Conservation (phyloP, 2,113 vertebrate species). For the Buteo buteo region DNA sequence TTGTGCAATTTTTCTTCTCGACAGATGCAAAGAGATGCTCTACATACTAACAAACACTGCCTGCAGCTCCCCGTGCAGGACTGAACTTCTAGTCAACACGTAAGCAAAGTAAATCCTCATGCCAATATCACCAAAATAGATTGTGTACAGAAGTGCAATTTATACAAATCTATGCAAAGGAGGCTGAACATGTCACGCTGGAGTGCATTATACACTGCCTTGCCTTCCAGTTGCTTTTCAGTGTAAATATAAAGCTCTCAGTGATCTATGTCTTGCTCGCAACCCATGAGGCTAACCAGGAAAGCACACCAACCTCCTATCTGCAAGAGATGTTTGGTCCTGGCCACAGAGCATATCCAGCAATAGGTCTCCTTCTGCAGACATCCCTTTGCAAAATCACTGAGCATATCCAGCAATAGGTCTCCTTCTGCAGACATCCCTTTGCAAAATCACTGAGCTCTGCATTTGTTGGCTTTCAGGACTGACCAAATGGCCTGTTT, state of each 20-base stretch:
- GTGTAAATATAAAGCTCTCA: neutral
- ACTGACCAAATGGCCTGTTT: neutral
- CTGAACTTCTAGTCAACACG: neutral
- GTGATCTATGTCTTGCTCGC: neutral
- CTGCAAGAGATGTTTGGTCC: neutral
- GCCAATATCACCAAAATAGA: neutral
- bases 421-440: neutral
- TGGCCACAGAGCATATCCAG: neutral
- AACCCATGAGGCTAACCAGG: neutral
- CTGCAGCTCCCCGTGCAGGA: neutral
- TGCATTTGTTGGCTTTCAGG: neutral
- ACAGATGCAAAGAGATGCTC: neutral
- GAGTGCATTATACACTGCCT: neutral
- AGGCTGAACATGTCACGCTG: neutral
- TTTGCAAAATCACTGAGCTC: neutral
- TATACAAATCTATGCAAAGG: neutral
- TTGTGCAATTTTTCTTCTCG: neutral
- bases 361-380: neutral
- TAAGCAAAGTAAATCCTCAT: neutral
- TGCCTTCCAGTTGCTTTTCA: neutral
- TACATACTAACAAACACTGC: neutral
- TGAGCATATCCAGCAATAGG: neutral
- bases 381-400: neutral
- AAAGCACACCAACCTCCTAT: neutral
- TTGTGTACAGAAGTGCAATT: neutral